Evolutionary conservation across 2,797 vertebrate genomes (phyloP).

Genomic region (Garrulus glandarius): DNA sequence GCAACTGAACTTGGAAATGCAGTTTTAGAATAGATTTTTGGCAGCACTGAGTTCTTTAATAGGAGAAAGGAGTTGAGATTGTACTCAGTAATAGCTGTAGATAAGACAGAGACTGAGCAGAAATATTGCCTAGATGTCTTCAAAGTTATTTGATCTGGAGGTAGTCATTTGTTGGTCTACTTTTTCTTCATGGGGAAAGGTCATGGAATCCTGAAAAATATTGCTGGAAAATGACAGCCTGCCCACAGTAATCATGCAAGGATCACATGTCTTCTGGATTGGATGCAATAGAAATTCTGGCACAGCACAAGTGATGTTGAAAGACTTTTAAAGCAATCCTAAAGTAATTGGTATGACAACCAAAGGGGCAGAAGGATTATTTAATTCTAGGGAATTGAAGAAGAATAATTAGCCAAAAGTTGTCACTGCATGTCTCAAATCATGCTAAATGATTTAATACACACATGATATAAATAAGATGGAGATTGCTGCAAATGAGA

Average conservation of each 20-base stretch:
- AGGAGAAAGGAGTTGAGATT: neutral
- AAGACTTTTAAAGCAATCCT: neutral
- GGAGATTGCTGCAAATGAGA: neutral
- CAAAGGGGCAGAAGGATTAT: neutral
- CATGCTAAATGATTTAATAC: neutral
- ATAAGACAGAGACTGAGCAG: neutral
- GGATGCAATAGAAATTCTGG: neutral
- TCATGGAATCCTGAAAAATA: conserved; percentile 33
- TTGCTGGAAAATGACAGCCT: neutral
- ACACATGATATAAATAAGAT: neutral
- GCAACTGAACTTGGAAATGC: neutral
- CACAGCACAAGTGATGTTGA: neutral
- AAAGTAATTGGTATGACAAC: neutral
- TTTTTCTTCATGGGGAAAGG: conserved; percentile 40
- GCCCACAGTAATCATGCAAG: neutral
- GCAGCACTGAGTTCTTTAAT: neutral
- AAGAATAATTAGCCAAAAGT: neutral
- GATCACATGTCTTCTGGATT: neutral
- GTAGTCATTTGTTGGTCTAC: neutral
- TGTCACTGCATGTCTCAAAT: neutral
- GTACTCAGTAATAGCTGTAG: neutral
- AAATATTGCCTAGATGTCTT: neutral
- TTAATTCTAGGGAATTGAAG: neutral
- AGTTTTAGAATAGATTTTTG: neutral
- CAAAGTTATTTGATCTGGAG: conserved; percentile 36